Conservation (phyloP, 2,113 vertebrate genomes). For the Etheostoma cragini region DNA sequence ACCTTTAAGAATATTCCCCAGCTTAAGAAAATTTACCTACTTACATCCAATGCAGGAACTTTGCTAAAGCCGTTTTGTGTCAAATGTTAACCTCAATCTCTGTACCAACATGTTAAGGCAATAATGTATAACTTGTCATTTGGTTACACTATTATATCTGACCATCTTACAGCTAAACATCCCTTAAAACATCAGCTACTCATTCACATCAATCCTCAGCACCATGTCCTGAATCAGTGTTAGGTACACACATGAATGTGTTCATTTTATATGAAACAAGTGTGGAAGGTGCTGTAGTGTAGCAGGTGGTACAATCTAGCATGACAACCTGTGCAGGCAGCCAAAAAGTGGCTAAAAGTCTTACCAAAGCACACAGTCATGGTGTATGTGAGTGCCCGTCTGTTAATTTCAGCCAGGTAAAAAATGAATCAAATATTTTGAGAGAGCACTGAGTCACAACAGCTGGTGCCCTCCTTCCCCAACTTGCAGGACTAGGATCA, state of each 20-base stretch:
- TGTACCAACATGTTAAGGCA: slow-evolving; percentile 32
- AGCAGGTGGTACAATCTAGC: slow-evolving; percentile 7
- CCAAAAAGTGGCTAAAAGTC: slow-evolving; percentile 25
- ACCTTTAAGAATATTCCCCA: not conserved
- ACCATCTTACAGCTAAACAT: slow-evolving; percentile 17
- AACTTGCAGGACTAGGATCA: slow-evolving; percentile 59
- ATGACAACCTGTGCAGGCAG: slow-evolving; percentile 13
- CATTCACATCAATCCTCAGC: slow-evolving; percentile 23
- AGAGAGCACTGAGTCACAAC: slow-evolving; percentile 28
- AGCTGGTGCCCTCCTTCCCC: slow-evolving; percentile 17
- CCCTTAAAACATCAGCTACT: slow-evolving; percentile 41
- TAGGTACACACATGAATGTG: slow-evolving; percentile 10
- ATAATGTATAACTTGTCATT: not conserved
- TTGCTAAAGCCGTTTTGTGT: not conserved
- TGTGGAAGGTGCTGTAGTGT: slow-evolving; percentile 30
- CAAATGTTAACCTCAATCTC: not conserved
- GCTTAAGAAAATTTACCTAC: not conserved
- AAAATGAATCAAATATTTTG: slow-evolving; percentile 20
- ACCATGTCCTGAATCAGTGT: slow-evolving; percentile 32
- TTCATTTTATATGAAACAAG: slow-evolving; percentile 24
- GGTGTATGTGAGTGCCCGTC: slow-evolving; percentile 7
- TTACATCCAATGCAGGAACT: not conserved
- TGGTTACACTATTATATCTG: slow-evolving; percentile 10
- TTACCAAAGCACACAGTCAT: slow-evolving; percentile 30
- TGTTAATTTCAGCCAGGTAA: slow-evolving; percentile 24